Evolutionary conservation across 2,888 invertebrate species (phyloP), one percentile per base, ranked within the genome.

Genomic region (Cephus spinipes): DNA sequence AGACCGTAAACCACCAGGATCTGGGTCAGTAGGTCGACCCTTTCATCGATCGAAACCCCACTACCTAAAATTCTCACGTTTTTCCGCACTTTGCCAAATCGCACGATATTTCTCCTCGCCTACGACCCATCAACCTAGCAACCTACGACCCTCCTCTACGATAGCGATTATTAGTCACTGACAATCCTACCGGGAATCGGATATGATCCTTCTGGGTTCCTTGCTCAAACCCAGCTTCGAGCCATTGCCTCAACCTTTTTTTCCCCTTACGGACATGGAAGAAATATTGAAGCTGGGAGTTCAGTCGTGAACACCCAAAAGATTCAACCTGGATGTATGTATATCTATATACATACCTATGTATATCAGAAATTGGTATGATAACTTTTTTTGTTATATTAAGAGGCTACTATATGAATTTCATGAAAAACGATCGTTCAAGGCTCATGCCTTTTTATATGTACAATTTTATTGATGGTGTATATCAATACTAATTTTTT

Each of bases 11-110:
- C 81, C 12, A 73, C 40, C 80, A 77, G 78, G 80, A 87, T 87
- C 79, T 86, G 83, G 88, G 87, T 85, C 85, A 88, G 83, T 86
- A 79, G 86, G 88, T 88, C 88, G 86, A 82, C 85, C 86, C 83
- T 86, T 84, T 84, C 85, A 87, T 87, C 83, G 85, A 88, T 85
- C 85, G 83, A 81, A 23, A 79, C 81, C 84, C 83, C 81, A 79
- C 84, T 82, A 79, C 80, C 81, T 84, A 85, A 87, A 83, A 86
- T 86, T 85, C 79, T 74, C 73, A 40, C 40, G 34, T 81, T 78
- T 77, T 76, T 76, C 75, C 80, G 77, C 73, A 80, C 81, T 76
- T 81, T 77, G 77, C 71, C 73, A 71, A 71, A 71, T 71, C 71
- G 71, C 71, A 32, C 30, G 31, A 71, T 71, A 71, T 33, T 33